Evolutionary conservation across 2,113 vertebrate species (phyloP).

Genomic region (Heteronetta atricapilla): DNA sequence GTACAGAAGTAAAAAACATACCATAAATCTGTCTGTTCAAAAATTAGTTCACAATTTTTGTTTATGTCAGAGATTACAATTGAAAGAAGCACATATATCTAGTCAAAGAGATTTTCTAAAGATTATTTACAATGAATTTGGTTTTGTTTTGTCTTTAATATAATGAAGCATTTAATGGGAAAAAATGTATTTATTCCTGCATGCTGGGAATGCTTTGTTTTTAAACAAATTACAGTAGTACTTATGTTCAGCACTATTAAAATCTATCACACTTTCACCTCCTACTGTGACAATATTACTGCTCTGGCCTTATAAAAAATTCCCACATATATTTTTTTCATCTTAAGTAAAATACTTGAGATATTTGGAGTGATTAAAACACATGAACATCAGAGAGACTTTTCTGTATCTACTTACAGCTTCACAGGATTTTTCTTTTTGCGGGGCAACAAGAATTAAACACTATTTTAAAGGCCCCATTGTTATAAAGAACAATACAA

Average conservation of each 20-base stretch:
- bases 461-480: background rate
- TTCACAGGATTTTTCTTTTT: background rate
- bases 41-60: background rate
- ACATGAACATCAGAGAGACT: background rate
- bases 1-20: background rate
- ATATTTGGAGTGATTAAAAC: background rate
- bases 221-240: background rate
- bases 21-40: background rate
- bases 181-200: background rate
- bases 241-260: background rate
- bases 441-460: background rate
- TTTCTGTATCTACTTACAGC: background rate
- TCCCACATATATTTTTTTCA: background rate
- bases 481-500: background rate
- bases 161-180: background rate
- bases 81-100: background rate
- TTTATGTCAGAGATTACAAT: background rate
- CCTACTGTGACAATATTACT: background rate
- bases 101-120: background rate
- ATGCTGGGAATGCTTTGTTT: background rate
- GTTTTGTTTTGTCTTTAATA: background rate
- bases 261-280: background rate
- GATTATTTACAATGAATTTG: background rate
- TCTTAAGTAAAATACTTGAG: background rate
- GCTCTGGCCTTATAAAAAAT: background rate